Evolutionary conservation across 2,797 vertebrate genomes (phyloP).

Genomic region (Pantherophis vulpinus): DNA sequence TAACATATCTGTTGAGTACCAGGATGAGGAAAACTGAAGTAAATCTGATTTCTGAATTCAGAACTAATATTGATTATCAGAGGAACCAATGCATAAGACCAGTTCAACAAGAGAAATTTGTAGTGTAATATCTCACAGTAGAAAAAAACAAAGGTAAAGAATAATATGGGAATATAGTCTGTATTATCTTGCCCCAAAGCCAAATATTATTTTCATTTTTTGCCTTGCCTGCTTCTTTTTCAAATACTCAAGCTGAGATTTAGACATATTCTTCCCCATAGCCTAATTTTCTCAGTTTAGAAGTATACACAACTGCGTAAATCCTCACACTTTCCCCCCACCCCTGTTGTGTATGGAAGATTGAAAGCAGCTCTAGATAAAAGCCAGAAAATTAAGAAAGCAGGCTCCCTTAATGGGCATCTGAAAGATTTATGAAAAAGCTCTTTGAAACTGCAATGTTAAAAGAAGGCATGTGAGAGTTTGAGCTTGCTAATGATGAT

Average conservation of each 20-base stretch:
- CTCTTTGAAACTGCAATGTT: background rate
- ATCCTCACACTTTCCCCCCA: background rate
- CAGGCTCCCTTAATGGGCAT: background rate
- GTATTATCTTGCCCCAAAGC: background rate
- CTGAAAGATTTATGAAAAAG: slow-evolving; percentile 25
- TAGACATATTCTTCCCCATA: background rate
- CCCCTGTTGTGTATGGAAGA: background rate
- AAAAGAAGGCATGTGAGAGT: slow-evolving; percentile 5
- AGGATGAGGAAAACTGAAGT: background rate
- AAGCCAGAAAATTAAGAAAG: slow-evolving; percentile 27
- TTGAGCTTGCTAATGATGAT: slow-evolving; percentile 20
- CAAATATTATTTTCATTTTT: background rate
- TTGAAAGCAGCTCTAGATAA: slow-evolving; percentile 8
- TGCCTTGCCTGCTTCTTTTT: slow-evolving; percentile 2
- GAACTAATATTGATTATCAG: background rate
- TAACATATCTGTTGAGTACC: background rate
- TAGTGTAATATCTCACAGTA: background rate
- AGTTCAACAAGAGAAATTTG: background rate
- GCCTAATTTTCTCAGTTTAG: slow-evolving; percentile 15
- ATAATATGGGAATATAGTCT: background rate
- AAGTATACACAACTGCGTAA: background rate
- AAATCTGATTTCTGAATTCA: background rate
- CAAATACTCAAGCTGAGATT: background rate
- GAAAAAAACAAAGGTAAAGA: background rate
- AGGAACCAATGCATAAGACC: background rate